Percentiles rank a stretch among this genome's conserved stretches.
Evolutionary conservation across 2,888 invertebrate genomes (phyloP).

Genomic region (Nephrocerus scutellatus): DNA sequence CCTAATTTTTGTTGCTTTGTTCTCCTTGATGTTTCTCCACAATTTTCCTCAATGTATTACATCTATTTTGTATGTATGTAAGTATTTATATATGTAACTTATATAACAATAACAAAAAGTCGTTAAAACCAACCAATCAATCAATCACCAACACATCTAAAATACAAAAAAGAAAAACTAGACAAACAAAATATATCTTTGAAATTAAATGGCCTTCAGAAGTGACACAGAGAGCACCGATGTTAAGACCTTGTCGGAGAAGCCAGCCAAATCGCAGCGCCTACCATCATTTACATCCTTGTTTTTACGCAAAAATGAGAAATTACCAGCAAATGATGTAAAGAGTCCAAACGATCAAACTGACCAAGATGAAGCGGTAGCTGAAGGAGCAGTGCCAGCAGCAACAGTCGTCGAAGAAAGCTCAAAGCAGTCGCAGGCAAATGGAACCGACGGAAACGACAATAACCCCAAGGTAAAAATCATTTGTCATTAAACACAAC

Average conservation of each 20-base stretch:
- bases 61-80: no score
- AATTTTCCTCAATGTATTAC: no score
- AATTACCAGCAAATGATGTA: constrained; percentile 26
- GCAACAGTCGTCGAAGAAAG: constrained; percentile 26
- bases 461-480: constrained; percentile 42
- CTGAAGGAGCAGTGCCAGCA: constrained; percentile 23
- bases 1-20: no score
- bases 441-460: constrained; percentile 40
- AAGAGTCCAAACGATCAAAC: constrained; percentile 1
- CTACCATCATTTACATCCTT: constrained; percentile 42
- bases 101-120: no score
- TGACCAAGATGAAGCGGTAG: constrained; percentile 27
- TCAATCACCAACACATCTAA: no score
- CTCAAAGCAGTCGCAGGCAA: no score
- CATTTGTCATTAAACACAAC: constrained; percentile 8
- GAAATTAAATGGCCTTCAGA: no score
- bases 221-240: constrained; percentile 65
- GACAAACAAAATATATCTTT: no score
- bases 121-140: no score
- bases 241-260: constrained; percentile 43
- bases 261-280: constrained; percentile 31
- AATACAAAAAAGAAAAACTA: no score
- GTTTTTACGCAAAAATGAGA: constrained; percentile 42
- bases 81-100: no score
- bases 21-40: no score